Conservation (phyloP, 2,888 invertebrate genomes). For the Drosophila vallismaia region DNA sequence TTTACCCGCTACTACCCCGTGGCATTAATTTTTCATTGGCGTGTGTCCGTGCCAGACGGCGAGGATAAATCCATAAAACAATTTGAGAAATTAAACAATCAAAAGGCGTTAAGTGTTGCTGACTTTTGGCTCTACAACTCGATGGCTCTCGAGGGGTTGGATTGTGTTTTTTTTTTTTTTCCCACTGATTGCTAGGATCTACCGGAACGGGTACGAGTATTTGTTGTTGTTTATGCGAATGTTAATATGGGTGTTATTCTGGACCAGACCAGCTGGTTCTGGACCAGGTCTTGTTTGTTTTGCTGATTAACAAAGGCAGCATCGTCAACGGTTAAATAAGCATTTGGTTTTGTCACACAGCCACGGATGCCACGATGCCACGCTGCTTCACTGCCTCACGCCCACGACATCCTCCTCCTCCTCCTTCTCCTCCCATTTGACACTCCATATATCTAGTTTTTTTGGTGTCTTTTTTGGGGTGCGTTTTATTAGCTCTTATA, state of each 20-base stretch:
- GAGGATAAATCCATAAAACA: slow-evolving; percentile 79
- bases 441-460: too few relatives aligned
- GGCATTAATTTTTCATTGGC: slow-evolving; percentile 78
- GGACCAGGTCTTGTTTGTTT: slow-evolving; percentile 59
- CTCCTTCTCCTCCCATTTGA: too few relatives aligned
- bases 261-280: slow-evolving; percentile 46
- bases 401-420: too few relatives aligned
- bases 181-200: slow-evolving; percentile 21
- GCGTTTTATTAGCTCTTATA: slow-evolving; percentile 34
- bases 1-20: slow-evolving; percentile 50
- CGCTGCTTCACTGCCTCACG: neutral
- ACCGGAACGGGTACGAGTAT: slow-evolving; percentile 27
- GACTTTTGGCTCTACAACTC: slow-evolving; percentile 50
- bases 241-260: slow-evolving; percentile 33
- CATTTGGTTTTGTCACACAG: slow-evolving; percentile 37
- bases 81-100: slow-evolving; percentile 80
- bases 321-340: slow-evolving; percentile 7
- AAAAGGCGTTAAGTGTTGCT: slow-evolving; percentile 79
- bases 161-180: slow-evolving; percentile 12
- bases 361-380: slow-evolving; percentile 15
- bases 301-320: slow-evolving; percentile 68
- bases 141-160: slow-evolving; percentile 32
- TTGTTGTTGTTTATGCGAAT: slow-evolving; percentile 12
- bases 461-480: slow-evolving; percentile 2
- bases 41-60: slow-evolving; percentile 55